Base-by-base conservation (phyloP, 2,888 invertebrate genomes). In the Glaucopsyche alexis region DNA sequence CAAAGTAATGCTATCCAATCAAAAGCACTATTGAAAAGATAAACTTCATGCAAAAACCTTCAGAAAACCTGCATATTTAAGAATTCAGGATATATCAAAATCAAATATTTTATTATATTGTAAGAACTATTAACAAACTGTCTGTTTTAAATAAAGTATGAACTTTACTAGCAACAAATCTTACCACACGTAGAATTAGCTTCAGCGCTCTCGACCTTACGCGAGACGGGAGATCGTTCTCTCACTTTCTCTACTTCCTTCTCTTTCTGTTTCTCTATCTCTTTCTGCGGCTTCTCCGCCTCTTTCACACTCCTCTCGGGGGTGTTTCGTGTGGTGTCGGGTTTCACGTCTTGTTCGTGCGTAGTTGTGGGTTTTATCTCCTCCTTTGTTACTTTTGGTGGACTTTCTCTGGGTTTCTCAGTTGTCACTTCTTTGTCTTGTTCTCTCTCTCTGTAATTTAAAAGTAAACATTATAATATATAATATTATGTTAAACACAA, bases 111-210 rank as follows among this genome's bases (percentile, higher is more conserved):
- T 29, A 29, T 29, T 29, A 29, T 29, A 29, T 29, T 29, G 4
- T 29, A 29, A 29, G 3, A 29, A 29, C 4, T 29, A 29, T 4
- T 29, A 4, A 29, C 29, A 29, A 29, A 29, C 29, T 29, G 29
- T 29, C 29, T 29, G 29, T 29, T 29, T 29, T 29, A 1, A 47
- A 1, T 47, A 47, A 47, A 47, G 4, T 13, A 47, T 4, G 13
- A 8, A 13, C 47, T 11, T 11, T 9, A 19, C 6, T 11, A 60
- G 5, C 1, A 29, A 11, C 16, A 52, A 70, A 40, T 19, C 87
- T 85, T 42, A 89, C 91, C 91, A 81, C 89, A 88, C 72, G 90
- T 91, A 73, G 91, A 91, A 74, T 91, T 91, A 71, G 89, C 88
- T 78, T 89, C 88, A 6, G 81, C 80, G 5, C 75, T 81, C 16